A percentile compares a stretch with the other conserved stretches of the same genome.
phyloP scores from a whole-genome alignment of 2,113 vertebrate species.

The Gracilinanus agilis region DNA sequence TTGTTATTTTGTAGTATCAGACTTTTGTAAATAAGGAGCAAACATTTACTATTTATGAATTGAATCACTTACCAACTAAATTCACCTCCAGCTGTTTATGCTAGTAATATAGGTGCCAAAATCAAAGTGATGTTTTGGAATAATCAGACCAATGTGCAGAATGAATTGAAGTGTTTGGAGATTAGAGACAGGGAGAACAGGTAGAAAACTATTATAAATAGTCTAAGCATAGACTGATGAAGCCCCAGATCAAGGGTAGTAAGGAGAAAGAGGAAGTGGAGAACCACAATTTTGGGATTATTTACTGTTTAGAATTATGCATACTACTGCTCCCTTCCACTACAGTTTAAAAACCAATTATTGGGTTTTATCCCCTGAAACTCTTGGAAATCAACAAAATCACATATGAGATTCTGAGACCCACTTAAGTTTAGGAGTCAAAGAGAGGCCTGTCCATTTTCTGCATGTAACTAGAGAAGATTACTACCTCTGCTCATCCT shows the following conservation, averaged over 20 bases:
- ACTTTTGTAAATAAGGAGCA: neutral
- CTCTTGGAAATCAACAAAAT: neutral
- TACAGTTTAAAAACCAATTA: neutral
- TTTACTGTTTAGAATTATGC: neutral
- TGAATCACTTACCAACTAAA: neutral
- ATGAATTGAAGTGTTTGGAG: neutral
- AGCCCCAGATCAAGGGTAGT: neutral
- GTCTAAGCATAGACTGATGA: neutral
- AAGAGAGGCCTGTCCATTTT: neutral
- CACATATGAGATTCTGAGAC: neutral
- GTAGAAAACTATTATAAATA: neutral
- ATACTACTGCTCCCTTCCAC: neutral
- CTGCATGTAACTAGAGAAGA: neutral
- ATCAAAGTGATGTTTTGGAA: neutral
- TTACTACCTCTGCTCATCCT: neutral
- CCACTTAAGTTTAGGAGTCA: neutral
- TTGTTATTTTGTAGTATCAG: neutral
- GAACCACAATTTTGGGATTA: neutral
- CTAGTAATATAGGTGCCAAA: neutral
- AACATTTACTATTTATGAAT: neutral
- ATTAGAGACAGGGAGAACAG: neutral
- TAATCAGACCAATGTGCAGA: neutral
- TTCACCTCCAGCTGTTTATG: neutral
- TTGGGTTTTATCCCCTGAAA: too few relatives aligned
- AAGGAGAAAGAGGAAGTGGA: neutral